phyloP scores from a whole-genome alignment of 1,140 invertebrate genomes.

The Leucophenga varia region DNA sequence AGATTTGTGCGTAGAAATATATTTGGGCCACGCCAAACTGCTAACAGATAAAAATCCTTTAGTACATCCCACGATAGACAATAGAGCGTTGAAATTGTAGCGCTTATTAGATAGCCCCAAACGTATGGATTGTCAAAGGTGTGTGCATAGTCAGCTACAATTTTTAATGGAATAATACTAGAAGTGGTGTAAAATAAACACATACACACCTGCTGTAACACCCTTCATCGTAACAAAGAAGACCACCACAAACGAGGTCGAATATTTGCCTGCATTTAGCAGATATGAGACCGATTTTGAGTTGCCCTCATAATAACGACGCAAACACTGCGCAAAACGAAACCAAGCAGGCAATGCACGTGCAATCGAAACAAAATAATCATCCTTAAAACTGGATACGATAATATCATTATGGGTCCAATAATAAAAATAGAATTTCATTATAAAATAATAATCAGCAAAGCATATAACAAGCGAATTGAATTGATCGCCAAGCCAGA shows the following conservation, averaged over 20 bases:
- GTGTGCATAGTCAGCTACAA: constrained; percentile 61
- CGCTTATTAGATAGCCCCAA: constrained; percentile 74
- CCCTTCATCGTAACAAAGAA: constrained; percentile 58
- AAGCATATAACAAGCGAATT: constrained; percentile 78
- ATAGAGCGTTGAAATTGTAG: constrained; percentile 76
- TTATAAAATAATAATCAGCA: constrained; percentile 78
- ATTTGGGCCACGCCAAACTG: constrained; percentile 78
- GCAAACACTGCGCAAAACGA: constrained; percentile 81
- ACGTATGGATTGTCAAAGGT: constrained; percentile 74
- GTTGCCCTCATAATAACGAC: constrained; percentile 67
- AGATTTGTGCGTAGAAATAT: constrained; percentile 72
- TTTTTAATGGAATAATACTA: no score
- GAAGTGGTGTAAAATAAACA: constrained; percentile 3
- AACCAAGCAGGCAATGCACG: constrained; percentile 83
- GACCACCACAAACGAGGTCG: constrained; percentile 77
- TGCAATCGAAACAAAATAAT: constrained; percentile 62
- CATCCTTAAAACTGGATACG: constrained; percentile 36
- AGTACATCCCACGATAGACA: constrained; percentile 92
- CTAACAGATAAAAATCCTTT: constrained; percentile 95
- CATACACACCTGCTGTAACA: constrained; percentile 5
- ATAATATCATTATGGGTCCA: constrained; percentile 56
- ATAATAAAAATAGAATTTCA: constrained; percentile 65
- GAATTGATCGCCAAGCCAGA: constrained; percentile 92
- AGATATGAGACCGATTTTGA: constrained; percentile 69
- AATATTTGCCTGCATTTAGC: constrained; percentile 82